phyloP scores from a whole-genome alignment of 1,140 invertebrate genomes.

The Heterodera carotae region DNA sequence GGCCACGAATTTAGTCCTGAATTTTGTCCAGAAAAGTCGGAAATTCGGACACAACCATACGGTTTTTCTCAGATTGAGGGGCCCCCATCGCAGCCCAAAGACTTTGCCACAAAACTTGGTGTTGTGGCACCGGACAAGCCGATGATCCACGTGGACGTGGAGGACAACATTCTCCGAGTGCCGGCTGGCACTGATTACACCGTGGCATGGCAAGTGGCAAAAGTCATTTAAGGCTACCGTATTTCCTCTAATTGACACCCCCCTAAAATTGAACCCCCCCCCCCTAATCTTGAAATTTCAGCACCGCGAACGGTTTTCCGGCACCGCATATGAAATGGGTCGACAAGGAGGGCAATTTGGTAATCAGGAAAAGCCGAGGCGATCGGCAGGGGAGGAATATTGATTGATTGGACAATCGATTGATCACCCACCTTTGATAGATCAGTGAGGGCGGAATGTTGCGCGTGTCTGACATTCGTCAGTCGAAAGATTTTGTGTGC shows the following conservation, averaged over 20 bases:
- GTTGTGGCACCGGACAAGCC: slow-evolving; percentile 61
- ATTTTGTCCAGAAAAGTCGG: too few species aligned
- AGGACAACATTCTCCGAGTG: slow-evolving; percentile 58
- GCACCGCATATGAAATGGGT: slow-evolving; percentile 58
- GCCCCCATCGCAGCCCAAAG: slow-evolving; percentile 3
- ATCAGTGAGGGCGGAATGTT: slow-evolving; percentile 54
- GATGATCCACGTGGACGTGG: slow-evolving; percentile 59
- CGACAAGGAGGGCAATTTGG: slow-evolving; percentile 60
- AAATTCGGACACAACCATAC: too few species aligned
- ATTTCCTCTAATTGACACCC: too few species aligned
- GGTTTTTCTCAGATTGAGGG: slow-evolving; percentile 31
- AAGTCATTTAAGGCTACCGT: too few species aligned
- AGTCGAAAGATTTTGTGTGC: slow-evolving; percentile 55
- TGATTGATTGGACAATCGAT: neutral
- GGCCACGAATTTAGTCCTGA: too few species aligned
- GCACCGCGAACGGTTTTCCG: slow-evolving; percentile 57
- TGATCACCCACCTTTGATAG: slow-evolving; percentile 42
- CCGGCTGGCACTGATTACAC: slow-evolving; percentile 64
- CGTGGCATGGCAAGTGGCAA: slow-evolving; percentile 47
- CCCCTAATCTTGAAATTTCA: neutral
- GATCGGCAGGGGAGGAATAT: neutral
- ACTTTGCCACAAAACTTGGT: slow-evolving; percentile 20
- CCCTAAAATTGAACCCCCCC: too few species aligned
- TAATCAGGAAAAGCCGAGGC: slow-evolving; percentile 5
- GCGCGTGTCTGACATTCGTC: slow-evolving; percentile 52